Evolutionary conservation across 2,113 vertebrate species (phyloP).

Genomic region (Urocynchramus pylzowi): DNA sequence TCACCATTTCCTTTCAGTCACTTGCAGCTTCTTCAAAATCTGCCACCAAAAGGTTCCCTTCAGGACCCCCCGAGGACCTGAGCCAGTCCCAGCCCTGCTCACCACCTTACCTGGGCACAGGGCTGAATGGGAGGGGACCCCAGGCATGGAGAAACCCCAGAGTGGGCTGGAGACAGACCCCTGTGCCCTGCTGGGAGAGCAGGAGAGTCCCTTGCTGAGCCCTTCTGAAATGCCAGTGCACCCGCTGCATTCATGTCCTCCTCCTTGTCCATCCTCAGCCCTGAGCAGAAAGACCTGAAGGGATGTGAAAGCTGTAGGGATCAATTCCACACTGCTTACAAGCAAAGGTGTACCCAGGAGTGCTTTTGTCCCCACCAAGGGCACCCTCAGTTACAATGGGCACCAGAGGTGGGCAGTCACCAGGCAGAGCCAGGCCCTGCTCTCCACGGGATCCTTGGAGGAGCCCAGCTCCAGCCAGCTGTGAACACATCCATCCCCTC

Average conservation of each 20-base stretch:
- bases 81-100: background rate
- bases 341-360: background rate
- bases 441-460: background rate
- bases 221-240: rapidly evolving
- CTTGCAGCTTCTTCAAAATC: background rate
- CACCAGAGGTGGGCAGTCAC: background rate
- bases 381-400: rapidly evolving
- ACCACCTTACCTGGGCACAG: background rate
- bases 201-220: background rate
- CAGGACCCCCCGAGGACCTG: background rate
- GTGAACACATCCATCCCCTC: background rate
- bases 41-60: background rate
- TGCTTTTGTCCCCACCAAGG: background rate
- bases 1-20: background rate
- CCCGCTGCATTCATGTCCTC: background rate
- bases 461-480: background rate
- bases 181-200: background rate
- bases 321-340: background rate
- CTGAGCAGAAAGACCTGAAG: background rate
- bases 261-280: background rate
- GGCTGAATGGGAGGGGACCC: background rate
- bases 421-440: background rate
- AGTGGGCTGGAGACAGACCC: background rate
- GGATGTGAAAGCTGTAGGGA: background rate
- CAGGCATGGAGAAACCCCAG: background rate